Base-by-base conservation (phyloP, 2,797 vertebrate genomes). In the Gallinago stenura region DNA sequence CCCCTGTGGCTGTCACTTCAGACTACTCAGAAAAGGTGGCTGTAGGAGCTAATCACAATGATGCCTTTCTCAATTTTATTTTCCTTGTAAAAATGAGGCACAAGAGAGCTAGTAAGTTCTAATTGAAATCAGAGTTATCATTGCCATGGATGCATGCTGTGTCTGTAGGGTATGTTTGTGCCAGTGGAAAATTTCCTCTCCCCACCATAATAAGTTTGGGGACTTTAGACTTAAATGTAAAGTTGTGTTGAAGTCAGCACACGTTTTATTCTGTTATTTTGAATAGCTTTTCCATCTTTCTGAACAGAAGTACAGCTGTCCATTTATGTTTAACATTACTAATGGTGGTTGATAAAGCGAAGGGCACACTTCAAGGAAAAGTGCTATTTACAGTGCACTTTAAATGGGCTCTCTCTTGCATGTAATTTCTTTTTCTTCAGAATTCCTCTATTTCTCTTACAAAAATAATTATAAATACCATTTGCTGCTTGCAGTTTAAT, bases 41-140 rank as follows among this genome's bases (percentile, higher is more conserved):
- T 96, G 85, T 97, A 97, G 96, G 95, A 97, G 86, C 95, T 97
- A 97, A 98, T 98, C 96, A 97, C 87, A 89, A 79, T 15, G 33
- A 97, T 95, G 91, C 89, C 90, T 96, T 96, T 91, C 96, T 96
- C 95, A 95, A 93, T 97, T 97, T 96, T 97, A 93, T 95, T 97
- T 97, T 95, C 78, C 80, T 96, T 83, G 81, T 95, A 95, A 95
- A 96, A 95, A 96, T 89, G 89, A 97, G 81, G 84, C 96, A 95
- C 96, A 93, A 92, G 96, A 97, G 97, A 97, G 68, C 90, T 87
- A 79, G 85, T 91, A 96, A 83, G 58, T 96, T 95, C 92, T 98
- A 97, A 97, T 95, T 98, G 97, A 97, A 98, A 97, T 98, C 87
- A 97, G 87, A 95, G 97, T 97, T 97, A 94, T 97, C 96, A 96